phyloP scores from a whole-genome alignment of 2,888 invertebrate genomes.

The Biston stratarius region DNA sequence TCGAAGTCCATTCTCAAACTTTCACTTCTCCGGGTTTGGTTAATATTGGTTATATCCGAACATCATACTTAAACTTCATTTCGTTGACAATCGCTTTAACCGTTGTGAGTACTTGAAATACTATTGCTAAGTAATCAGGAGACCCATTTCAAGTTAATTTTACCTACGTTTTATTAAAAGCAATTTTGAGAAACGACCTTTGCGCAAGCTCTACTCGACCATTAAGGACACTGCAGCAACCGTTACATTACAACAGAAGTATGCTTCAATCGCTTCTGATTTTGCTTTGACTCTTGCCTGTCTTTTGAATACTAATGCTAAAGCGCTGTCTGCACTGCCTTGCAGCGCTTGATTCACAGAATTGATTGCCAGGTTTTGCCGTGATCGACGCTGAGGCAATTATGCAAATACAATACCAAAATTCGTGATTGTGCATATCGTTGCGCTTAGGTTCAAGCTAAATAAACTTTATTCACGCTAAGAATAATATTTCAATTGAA shows the following conservation, averaged over 20 bases:
- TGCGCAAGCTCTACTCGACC: constrained; percentile 72
- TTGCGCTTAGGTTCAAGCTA: constrained; percentile 34
- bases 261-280: constrained; percentile 57
- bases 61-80: constrained; percentile 20
- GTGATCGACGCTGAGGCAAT: constrained; percentile 55
- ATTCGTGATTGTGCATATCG: constrained; percentile 48
- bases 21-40: constrained; percentile 59
- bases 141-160: constrained; percentile 54
- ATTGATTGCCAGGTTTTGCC: constrained; percentile 52
- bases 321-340: constrained; percentile 49
- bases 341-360: constrained; percentile 52
- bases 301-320: constrained; percentile 51
- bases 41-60: constrained; percentile 50
- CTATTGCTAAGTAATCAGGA: constrained; percentile 44
- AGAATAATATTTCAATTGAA: constrained; percentile 6
- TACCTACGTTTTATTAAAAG: constrained; percentile 57
- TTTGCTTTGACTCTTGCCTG: constrained; percentile 51
- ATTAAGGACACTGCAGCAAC: constrained; percentile 71
- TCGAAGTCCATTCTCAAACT: constrained; percentile 59
- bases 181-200: constrained; percentile 73
- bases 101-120: constrained; percentile 22
- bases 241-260: constrained; percentile 62
- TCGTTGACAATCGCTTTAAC: constrained; percentile 31
- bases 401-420: constrained; percentile 56
- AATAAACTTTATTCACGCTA: constrained; percentile 32